A percentile compares a stretch with the other conserved stretches of the same genome.
Conservation (phyloP, 2,113 vertebrate genomes). For the Herpetotheres cachinnans region DNA sequence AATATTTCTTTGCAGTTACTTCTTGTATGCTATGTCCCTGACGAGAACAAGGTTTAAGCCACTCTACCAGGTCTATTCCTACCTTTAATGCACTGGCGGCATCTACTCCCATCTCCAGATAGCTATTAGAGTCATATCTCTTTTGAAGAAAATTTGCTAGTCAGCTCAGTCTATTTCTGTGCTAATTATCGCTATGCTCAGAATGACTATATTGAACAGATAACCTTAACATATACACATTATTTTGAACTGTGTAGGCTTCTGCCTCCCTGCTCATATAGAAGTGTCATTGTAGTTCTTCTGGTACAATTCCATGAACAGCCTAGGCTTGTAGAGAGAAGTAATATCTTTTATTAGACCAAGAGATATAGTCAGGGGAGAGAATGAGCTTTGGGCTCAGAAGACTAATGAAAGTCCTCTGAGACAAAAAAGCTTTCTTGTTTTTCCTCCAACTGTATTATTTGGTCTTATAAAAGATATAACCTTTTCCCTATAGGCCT, state of each 20-base stretch:
- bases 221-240: background rate
- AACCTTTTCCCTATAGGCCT: background rate
- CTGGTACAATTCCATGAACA: background rate
- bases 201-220: background rate
- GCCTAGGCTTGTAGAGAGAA: background rate
- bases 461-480: constrained; percentile 20
- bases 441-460: constrained; percentile 29
- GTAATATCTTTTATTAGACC: constrained; percentile 23
- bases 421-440: constrained; percentile 19
- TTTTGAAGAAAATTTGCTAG: background rate
- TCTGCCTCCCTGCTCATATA: background rate
- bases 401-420: constrained; percentile 35
- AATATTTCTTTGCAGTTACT: background rate
- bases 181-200: background rate
- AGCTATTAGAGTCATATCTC: background rate
- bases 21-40: background rate
- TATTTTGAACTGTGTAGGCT: background rate
- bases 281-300: background rate
- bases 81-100: background rate
- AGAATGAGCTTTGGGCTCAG: constrained; percentile 10
- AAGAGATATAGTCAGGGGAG: background rate
- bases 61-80: background rate
- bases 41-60: background rate
- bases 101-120: background rate
- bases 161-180: background rate